A percentile compares a stretch with the other conserved stretches of the same genome.
phyloP scores from a whole-genome alignment of 1,140 invertebrate species.

The Lordiphosa collinella region DNA sequence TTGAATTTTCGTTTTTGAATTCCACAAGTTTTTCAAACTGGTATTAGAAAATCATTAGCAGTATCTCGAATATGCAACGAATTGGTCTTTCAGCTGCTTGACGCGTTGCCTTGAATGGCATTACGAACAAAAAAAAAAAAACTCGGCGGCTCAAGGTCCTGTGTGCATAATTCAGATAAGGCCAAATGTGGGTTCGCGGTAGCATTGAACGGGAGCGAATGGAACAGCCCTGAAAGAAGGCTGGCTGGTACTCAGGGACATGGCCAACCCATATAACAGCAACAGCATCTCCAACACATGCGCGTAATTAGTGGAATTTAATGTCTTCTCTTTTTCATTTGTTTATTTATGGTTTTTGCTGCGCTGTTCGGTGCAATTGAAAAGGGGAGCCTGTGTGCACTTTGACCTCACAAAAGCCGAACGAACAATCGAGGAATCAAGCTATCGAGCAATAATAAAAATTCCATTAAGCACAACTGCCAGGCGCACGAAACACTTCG shows the following conservation, averaged over 20 bases:
- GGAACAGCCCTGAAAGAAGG: slow-evolving; percentile 9
- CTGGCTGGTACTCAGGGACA: slow-evolving; percentile 52
- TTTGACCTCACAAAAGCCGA: slow-evolving; percentile 61
- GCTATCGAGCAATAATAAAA: slow-evolving; percentile 49
- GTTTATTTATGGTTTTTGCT: slow-evolving; percentile 22
- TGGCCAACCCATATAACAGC: slow-evolving; percentile 40
- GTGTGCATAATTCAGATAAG: slow-evolving; percentile 76
- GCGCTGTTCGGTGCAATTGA: slow-evolving; percentile 27
- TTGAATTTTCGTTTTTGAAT: too few relatives aligned
- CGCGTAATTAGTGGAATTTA: slow-evolving; percentile 70
- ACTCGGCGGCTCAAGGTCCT: slow-evolving; percentile 54
- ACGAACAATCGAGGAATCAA: slow-evolving; percentile 38
- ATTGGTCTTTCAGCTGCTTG: slow-evolving; percentile 29
- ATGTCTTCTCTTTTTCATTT: slow-evolving; percentile 46
- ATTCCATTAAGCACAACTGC: slow-evolving; percentile 70
- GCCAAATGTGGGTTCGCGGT: slow-evolving; percentile 53
- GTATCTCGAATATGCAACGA: too few relatives aligned
- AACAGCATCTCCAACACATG: slow-evolving; percentile 38
- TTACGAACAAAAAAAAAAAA: slow-evolving; percentile 35
- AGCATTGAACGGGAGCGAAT: slow-evolving; percentile 22
- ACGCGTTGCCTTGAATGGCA: slow-evolving; percentile 50
- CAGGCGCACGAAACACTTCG: slow-evolving; percentile 61
- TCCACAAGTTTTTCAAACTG: too few relatives aligned
- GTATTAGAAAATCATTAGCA: too few relatives aligned
- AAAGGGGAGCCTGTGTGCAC: slow-evolving; percentile 46